These are phyloP conservation scores for Serrognathus titanus DNA, from an alignment of 2,888 invertebrate species.

Conservation along the genomic window DNA sequence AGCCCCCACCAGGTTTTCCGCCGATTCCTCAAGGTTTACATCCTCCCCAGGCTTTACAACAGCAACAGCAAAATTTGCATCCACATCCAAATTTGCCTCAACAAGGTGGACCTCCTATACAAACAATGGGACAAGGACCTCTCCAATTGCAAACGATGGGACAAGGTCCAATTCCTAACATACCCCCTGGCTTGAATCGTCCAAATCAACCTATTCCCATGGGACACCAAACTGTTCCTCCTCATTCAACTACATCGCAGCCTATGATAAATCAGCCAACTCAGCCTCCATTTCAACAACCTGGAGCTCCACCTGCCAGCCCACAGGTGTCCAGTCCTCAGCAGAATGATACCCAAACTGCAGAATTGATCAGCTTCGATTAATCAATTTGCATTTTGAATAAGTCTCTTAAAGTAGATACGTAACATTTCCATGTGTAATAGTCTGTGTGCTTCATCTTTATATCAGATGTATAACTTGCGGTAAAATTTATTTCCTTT, in stretches of 20 bases:
- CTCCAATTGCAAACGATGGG: neutral
- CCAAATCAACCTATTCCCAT: constrained; percentile 2
- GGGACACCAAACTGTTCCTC: constrained; percentile 14
- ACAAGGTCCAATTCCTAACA: neutral
- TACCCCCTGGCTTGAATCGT: constrained; percentile 1
- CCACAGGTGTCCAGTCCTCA: constrained; percentile 33
- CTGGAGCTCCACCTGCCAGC: constrained; percentile 32
- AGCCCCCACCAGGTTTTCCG: constrained; percentile 29
- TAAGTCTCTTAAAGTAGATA: too few species aligned
- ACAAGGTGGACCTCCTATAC: constrained; percentile 15
- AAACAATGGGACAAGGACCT: constrained; percentile 10
- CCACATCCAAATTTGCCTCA: constrained; percentile 1
- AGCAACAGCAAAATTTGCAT: constrained; percentile 6
- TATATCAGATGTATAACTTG: too few species aligned
- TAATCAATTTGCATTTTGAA: constrained; percentile 44
- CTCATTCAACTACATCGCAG: constrained; percentile 18
- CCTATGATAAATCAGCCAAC: constrained; percentile 26
- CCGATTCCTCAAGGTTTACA: constrained; percentile 17
- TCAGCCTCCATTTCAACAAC: constrained; percentile 23
- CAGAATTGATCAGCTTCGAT: constrained; percentile 80
- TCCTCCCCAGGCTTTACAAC: constrained; percentile 13
- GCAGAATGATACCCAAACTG: constrained; percentile 58
- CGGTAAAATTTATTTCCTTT: too few species aligned
- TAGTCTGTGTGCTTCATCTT: too few species aligned
- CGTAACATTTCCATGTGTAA: too few species aligned